phyloP scores from a whole-genome alignment of 2,113 vertebrate species.

The Odocoileus virginianus region DNA sequence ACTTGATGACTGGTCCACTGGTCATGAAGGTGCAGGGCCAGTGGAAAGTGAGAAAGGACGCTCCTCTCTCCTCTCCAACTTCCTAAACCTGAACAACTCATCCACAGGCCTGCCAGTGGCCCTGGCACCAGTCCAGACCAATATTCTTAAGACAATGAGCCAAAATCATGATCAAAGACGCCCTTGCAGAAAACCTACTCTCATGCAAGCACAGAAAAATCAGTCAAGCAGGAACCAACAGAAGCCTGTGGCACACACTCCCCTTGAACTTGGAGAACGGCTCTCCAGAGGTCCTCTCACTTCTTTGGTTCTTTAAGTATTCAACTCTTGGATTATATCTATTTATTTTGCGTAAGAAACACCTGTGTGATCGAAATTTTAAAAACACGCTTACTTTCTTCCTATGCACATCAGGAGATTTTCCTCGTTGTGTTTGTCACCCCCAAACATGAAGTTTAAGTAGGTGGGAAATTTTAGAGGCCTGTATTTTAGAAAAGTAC shows the following conservation, averaged over 20 bases:
- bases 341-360: neutral
- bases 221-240: too few relatives aligned
- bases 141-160: neutral
- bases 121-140: neutral
- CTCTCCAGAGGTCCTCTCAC: neutral
- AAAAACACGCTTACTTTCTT: neutral
- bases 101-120: too few relatives aligned
- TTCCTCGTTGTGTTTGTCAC: neutral
- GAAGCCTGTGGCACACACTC: too few relatives aligned
- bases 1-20: neutral
- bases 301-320: neutral
- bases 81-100: neutral
- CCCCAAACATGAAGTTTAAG: neutral
- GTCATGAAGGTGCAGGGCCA: neutral
- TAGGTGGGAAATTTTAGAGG: neutral
- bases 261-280: neutral
- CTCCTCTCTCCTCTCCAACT: neutral
- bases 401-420: neutral
- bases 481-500: neutral
- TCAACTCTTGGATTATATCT: neutral
- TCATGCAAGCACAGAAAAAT: accelerated
- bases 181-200: neutral
- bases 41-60: neutral
- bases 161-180: neutral
- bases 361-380: neutral